These are phyloP conservation scores for Glandiceps talaboti DNA, from an alignment of 53 echinoderm and acorn worm species.

Conservation along the genomic window DNA sequence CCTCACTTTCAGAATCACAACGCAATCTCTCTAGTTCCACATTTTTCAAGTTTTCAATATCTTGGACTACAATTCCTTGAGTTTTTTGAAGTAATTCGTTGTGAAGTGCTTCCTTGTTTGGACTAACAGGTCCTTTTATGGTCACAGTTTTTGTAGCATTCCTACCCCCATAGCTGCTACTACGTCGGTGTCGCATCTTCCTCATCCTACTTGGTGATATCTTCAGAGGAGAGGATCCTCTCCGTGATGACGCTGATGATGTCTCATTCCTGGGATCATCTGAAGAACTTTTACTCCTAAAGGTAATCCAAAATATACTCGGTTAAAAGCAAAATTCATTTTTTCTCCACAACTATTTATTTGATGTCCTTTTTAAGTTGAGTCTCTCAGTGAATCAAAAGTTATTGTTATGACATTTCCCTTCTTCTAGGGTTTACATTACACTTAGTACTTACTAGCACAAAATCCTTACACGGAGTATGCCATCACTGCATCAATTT, in stretches of 20 bases:
- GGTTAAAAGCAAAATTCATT: no score
- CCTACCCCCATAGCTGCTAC: slow-evolving; percentile 70
- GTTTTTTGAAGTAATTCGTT: slow-evolving; percentile 19
- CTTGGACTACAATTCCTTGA: not conserved
- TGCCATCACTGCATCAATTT: no score
- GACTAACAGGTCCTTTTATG: slow-evolving; percentile 22
- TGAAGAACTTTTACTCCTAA: not conserved
- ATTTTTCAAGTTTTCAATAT: slow-evolving; percentile 7
- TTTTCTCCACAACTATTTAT: no score
- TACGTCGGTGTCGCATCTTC: slow-evolving; percentile 65
- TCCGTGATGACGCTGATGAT: slow-evolving; percentile 13
- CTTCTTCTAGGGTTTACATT: no score
- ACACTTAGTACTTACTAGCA: no score
- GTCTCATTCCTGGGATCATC: not conserved
- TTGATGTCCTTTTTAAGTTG: no score
- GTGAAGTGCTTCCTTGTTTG: slow-evolving; percentile 29
- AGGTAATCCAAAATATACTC: no score
- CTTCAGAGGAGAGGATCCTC: slow-evolving; percentile 24
- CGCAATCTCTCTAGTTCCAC: slow-evolving; percentile 12
- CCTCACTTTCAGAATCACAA: slow-evolving; percentile 38
- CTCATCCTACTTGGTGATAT: slow-evolving; percentile 39
- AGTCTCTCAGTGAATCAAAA: no score
- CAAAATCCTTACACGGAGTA: no score
- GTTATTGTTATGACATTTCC: no score
- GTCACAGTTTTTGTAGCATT: not conserved